Evolutionary conservation across 2,797 vertebrate genomes (phyloP).

Genomic region (Melanotaenia maccullochi): DNA sequence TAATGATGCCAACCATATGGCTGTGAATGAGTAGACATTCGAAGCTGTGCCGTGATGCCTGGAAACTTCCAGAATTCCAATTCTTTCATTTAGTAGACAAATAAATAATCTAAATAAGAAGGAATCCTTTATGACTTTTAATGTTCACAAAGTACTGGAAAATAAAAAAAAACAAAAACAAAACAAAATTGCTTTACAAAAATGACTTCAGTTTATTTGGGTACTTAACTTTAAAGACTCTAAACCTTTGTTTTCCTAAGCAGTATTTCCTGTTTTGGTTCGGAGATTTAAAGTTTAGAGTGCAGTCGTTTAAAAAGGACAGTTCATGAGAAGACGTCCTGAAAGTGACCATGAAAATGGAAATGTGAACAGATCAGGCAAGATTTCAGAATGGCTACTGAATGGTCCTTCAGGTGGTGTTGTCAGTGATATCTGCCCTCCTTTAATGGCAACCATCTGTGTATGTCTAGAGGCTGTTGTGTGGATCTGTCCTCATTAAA

Average conservation of each 20-base stretch:
- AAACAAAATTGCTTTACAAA: conserved; percentile 1
- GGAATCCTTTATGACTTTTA: neutral
- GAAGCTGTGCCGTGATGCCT: conserved; percentile 31
- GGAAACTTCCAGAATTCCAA: conserved; percentile 60
- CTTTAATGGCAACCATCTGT: conserved; percentile 18
- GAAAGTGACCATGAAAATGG: neutral
- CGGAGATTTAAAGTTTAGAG: neutral
- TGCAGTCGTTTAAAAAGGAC: neutral
- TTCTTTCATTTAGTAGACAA: conserved; percentile 13
- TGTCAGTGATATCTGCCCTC: neutral
- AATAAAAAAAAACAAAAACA: neutral
- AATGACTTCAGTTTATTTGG: neutral
- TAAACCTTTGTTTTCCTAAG: neutral
- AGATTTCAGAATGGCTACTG: neutral
- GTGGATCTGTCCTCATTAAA: conserved; percentile 5
- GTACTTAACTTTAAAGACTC: neutral
- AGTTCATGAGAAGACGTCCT: neutral
- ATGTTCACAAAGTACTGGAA: neutral
- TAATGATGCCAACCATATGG: conserved; percentile 73
- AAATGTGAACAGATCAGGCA: conserved; percentile 1
- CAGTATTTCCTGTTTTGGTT: neutral
- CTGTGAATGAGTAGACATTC: conserved; percentile 51
- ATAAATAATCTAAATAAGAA: conserved; percentile 1
- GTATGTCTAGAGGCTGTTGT: neutral
- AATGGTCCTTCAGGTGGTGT: conserved; percentile 8